Evolutionary conservation across 2,888 invertebrate genomes (phyloP).

Genomic region (Idaea aversata): DNA sequence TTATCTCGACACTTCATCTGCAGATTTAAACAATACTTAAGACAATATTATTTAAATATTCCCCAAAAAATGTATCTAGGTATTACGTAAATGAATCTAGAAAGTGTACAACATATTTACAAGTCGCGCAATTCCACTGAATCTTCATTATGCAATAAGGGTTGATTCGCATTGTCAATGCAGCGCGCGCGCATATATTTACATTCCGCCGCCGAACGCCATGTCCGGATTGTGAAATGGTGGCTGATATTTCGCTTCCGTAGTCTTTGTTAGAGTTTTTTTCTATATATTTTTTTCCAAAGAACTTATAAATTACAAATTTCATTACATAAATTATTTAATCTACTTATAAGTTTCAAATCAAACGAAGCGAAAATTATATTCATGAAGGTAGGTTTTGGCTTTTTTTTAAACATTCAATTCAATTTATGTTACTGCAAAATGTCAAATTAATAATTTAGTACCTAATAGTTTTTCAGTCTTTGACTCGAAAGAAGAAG

Average conservation of each 20-base stretch:
- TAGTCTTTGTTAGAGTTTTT: conserved; percentile 19
- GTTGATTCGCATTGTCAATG: conserved; percentile 50
- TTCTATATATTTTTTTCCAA: background rate
- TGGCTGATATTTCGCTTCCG: conserved; percentile 65
- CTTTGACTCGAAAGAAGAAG: too few relatives aligned
- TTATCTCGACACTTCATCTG: too few relatives aligned
- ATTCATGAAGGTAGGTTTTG: too few relatives aligned
- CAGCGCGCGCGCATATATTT: conserved; percentile 45
- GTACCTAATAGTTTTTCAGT: too few relatives aligned
- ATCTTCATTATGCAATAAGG: conserved; percentile 72
- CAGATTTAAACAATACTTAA: too few relatives aligned
- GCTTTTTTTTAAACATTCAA: too few relatives aligned
- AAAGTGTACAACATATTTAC: conserved; percentile 63
- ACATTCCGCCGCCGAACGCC: conserved; percentile 42
- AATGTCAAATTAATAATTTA: too few relatives aligned
- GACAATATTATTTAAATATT: conserved; percentile 12
- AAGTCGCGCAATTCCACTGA: conserved; percentile 47
- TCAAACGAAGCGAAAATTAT: conserved; percentile 12
- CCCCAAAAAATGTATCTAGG: conserved; percentile 25
- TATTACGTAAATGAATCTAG: conserved; percentile 46
- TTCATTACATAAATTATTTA: too few relatives aligned
- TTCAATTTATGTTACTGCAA: too few relatives aligned
- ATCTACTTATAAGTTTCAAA: conserved; percentile 8
- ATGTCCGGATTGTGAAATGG: conserved; percentile 75
- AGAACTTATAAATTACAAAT: too few relatives aligned